Evolutionary conservation across 2,888 invertebrate genomes (phyloP), one percentile per base, ranked within the genome.

Genomic region (Chymomyza procnemis): DNA sequence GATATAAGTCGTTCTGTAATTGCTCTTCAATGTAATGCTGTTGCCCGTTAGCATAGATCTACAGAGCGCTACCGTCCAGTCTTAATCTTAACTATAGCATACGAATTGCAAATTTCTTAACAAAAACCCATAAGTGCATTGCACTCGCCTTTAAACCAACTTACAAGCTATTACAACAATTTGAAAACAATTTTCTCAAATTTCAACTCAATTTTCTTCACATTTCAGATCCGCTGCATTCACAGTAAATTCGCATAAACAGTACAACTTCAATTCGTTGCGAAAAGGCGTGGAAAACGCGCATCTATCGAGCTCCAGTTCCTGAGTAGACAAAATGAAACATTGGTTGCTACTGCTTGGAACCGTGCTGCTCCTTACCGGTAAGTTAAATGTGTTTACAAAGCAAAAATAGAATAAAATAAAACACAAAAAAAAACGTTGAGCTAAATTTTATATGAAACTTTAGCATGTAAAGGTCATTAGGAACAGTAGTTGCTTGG

Each of bases 291-390:
- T 47, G 9, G 47, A 47, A 47, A 47, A 47, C 50, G 50, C 50
- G 22, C 30, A 26, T 22, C 12, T 21, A 50, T 50, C 50, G n/a
- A 18, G 21, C 18, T 12, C 18, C n/a, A 26, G 22, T 56, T 56
- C 14, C 56, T 56, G 22, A 56, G 22, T 21, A 57, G 57, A 12
- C 12, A 75, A 71, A 61, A 79, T 81, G 82, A 77, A 70, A 56
- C 71, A 69, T 67, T 77, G 79, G 79, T 54, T 77, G 9, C 55
- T 70, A 4, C 48, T 77, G 22, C 57, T 75, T 21, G 67, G 72
- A 61, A 63, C 74, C 16, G 19, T 73, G 60, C 61, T 73, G 59
- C 63, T 82, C 54, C 41, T 72, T 5, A 58, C 80, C 66, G 80
- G 80, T 80, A 64, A 80, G 79, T 62, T 19, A 56, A 8, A 14